phyloP scores from a whole-genome alignment of 2,797 vertebrate genomes.

The Coregonus ussuriensis region DNA sequence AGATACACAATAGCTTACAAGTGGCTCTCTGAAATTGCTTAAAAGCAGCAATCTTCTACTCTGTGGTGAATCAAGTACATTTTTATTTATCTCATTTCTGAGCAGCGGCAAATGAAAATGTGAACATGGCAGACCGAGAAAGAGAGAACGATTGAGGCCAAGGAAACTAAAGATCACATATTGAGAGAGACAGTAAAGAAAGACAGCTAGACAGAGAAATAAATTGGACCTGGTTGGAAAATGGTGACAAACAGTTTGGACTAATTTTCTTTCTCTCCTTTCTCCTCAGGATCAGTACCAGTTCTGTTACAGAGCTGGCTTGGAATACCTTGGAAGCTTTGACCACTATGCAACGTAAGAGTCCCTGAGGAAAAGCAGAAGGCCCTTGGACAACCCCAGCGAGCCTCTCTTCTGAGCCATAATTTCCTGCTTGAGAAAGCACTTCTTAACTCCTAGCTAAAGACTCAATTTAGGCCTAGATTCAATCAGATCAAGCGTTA shows the following conservation, averaged over 20 bases:
- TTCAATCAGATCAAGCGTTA: too few species aligned
- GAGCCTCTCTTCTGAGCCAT: constrained; percentile 99
- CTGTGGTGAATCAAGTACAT: not conserved
- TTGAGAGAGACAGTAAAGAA: not conserved
- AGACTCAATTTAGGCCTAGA: constrained; percentile 77
- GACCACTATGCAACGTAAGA: constrained; percentile 99
- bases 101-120: not conserved
- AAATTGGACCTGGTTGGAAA: not conserved
- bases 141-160: not conserved
- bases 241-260: not conserved
- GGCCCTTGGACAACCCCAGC: constrained; percentile 81
- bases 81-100: constrained; percentile 8
- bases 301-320: constrained; percentile 97
- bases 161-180: constrained; percentile 1
- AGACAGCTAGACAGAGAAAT: not conserved
- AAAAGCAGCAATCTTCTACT: constrained; percentile 16
- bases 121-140: not conserved
- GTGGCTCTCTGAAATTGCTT: constrained; percentile 4
- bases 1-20: not conserved
- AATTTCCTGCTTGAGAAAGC: constrained; percentile 97
- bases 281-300: constrained; percentile 95
- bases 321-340: constrained; percentile 99
- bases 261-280: constrained; percentile 31
- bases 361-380: constrained; percentile 83
- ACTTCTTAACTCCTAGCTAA: constrained; percentile 98